Evolutionary conservation across 2,888 invertebrate species (phyloP).

Genomic region (Rhagonycha fulva): DNA sequence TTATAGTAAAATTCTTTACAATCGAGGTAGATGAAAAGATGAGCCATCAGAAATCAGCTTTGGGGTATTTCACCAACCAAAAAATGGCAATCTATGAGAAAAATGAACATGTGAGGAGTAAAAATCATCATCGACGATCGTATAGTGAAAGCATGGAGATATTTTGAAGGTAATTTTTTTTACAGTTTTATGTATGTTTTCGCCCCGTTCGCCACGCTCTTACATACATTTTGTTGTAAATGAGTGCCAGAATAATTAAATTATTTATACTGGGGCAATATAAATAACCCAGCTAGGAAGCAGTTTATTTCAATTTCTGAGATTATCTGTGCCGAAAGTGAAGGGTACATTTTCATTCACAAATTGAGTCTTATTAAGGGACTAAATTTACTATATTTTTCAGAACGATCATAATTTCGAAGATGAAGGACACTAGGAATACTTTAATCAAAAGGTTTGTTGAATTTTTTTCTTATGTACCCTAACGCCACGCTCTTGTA

Average conservation of each 20-base stretch:
- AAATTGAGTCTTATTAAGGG: no score
- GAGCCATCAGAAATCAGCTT: not conserved
- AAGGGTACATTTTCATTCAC: slow-evolving; percentile 43
- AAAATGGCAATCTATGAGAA: slow-evolving; percentile 94
- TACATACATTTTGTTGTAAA: slow-evolving; percentile 61
- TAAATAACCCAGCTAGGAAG: slow-evolving; percentile 49
- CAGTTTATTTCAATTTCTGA: slow-evolving; percentile 40
- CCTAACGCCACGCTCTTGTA: slow-evolving; percentile 99
- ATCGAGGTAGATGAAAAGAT: not conserved
- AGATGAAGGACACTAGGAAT: no score
- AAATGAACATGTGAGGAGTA: slow-evolving; percentile 64
- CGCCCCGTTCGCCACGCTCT: slow-evolving; percentile 99
- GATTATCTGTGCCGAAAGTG: slow-evolving; percentile 50
- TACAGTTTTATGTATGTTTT: slow-evolving; percentile 99
- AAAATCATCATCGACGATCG: no score
- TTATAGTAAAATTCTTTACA: not conserved
- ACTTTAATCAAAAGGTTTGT: no score
- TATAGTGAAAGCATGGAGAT: no score
- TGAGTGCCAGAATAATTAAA: not conserved
- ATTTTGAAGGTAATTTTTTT: slow-evolving; percentile 97
- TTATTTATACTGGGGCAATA: slow-evolving; percentile 29
- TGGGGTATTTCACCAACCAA: slow-evolving; percentile 96
- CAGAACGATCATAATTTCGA: no score
- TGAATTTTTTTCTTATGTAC: slow-evolving; percentile 99
- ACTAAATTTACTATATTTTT: no score